phyloP scores from a whole-genome alignment of 2,888 invertebrate species.

The Periphyllus acericola region DNA sequence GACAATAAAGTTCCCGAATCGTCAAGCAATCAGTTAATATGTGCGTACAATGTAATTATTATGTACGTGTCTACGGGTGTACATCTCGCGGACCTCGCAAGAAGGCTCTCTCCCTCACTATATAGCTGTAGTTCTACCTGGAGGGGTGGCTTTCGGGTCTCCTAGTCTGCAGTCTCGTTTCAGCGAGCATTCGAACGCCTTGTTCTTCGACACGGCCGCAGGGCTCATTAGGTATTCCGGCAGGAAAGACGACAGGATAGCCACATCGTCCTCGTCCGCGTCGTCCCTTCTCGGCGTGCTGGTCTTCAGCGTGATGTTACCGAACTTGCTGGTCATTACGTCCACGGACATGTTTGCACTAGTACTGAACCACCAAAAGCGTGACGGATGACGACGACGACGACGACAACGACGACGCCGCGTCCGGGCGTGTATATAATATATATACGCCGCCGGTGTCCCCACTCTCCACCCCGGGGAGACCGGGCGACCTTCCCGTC shows the following conservation, averaged over 20 bases:
- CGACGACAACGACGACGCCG: neutral
- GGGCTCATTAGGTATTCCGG: constrained; percentile 75
- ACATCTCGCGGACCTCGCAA: neutral
- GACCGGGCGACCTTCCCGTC: constrained; percentile 42
- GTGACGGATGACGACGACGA: neutral
- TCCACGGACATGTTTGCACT: constrained; percentile 75
- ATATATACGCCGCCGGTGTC: neutral
- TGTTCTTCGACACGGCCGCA: constrained; percentile 68
- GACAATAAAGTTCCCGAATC: too few relatives aligned
- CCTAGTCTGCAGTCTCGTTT: constrained; percentile 81
- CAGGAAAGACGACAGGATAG: constrained; percentile 85
- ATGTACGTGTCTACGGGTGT: too few relatives aligned
- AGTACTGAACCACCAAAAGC: constrained; percentile 7
- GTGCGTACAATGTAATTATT: too few relatives aligned
- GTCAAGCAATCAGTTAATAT: too few relatives aligned
- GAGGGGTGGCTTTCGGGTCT: constrained; percentile 79
- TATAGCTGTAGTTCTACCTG: constrained; percentile 72
- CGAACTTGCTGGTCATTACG: constrained; percentile 80
- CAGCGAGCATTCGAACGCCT: constrained; percentile 79
- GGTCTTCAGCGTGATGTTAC: constrained; percentile 64
- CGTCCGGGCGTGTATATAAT: neutral
- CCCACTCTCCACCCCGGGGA: neutral
- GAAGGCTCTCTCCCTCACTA: too few relatives aligned
- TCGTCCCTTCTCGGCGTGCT: constrained; percentile 33
- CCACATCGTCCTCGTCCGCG: constrained; percentile 81